Base-by-base conservation (phyloP, 2,797 vertebrate genomes). In the Pagetopsis macropterus region DNA sequence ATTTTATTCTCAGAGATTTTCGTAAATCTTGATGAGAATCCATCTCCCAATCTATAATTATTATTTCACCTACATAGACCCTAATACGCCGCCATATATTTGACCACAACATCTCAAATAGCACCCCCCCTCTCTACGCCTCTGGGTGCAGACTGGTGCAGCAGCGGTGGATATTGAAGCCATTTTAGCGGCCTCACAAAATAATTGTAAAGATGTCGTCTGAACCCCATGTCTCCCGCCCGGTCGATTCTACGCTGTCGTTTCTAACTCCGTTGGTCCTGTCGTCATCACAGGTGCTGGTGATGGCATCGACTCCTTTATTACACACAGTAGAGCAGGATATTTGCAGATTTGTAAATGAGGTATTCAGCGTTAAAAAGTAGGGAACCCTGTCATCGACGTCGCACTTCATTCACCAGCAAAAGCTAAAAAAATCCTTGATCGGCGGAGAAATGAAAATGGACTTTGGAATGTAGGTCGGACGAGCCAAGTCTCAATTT, bases 311-410 rank as follows among this genome's bases (percentile, higher is more conserved):
- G 88, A 92, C 92, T 93, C 92, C 91, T 91, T 91, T 85, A 37
- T 37, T 9, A 88, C 89, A 90, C 91, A 92, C 87, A 94, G 89
- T 90, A 94, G 90, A 92, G 78, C 90, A 93, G 91, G 91, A 93
- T 92, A 93, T 95, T 95, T 95, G 94, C 94, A 95, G 94, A 93
- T 94, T 92, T 93, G 92, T 94, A 91, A 91, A 94, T 94, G 93
- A 95, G 94, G 94, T 95, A 95, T 94, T 94, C 89, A 90, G 90
- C 89, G 88, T 92, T 94, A 89, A 87, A 89, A 88, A 37, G 86
- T 89, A 84, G 88, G 88, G 88, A 90, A 91, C 90, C 89, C 87
- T 93, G 91, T 91, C 90, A 87, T 88, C 79, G 82, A 94, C 84
- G 87, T 81, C 83, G 87, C 84, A 87, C 78, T 90, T 88, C 86